Conservation (phyloP, 2,113 vertebrate species). For the Neotoma lepida region DNA sequence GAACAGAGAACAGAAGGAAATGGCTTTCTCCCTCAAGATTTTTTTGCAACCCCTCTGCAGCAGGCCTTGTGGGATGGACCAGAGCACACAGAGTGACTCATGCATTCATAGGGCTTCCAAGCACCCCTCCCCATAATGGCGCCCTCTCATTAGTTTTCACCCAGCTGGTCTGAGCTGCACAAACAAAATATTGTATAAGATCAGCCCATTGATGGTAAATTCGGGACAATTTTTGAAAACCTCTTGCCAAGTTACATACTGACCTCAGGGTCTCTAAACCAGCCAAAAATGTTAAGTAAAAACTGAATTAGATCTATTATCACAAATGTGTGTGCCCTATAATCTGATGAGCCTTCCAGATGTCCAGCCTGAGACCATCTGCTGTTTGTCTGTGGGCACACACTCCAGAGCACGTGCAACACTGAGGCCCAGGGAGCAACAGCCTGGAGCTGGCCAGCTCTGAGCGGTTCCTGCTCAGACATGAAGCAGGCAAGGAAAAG, state of each 20-base stretch:
- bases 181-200: constrained; percentile 85
- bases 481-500: constrained; percentile 57
- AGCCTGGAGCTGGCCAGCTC: constrained; percentile 52
- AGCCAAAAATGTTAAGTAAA: constrained; percentile 80
- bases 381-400: constrained; percentile 77
- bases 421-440: not conserved
- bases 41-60: constrained; percentile 80
- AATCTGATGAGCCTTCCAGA: constrained; percentile 84
- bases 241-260: constrained; percentile 83
- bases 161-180: constrained; percentile 86
- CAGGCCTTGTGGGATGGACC: constrained; percentile 82
- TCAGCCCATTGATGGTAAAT: constrained; percentile 82
- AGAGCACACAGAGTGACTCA: constrained; percentile 83
- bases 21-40: constrained; percentile 80
- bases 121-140: constrained; percentile 78
- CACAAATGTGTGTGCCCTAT: constrained; percentile 82
- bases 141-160: constrained; percentile 86
- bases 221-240: constrained; percentile 81
- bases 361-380: constrained; percentile 83
- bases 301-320: constrained; percentile 84
- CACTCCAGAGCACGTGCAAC: constrained; percentile 56
- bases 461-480: constrained; percentile 37
- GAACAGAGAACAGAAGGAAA: constrained; percentile 67
- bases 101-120: constrained; percentile 83
- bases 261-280: constrained; percentile 82